Conservation (phyloP, 2,888 invertebrate species). For the Acrobasis consociella region DNA sequence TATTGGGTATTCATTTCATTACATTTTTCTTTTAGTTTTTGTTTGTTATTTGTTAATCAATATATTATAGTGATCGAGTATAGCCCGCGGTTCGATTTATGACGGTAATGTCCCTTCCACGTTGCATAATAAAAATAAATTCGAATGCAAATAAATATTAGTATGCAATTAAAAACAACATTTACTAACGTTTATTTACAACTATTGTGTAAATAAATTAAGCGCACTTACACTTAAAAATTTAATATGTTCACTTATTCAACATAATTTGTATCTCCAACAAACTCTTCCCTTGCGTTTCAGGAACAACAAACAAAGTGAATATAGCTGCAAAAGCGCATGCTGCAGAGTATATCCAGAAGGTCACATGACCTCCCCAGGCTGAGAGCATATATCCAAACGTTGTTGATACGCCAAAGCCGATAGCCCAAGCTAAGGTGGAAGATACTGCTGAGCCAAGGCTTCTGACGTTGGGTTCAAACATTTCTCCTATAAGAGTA, state of each 20-base stretch:
- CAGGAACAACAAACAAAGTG: constrained; percentile 39
- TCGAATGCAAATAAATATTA: too few species aligned
- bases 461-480: constrained; percentile 37
- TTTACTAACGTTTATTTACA: too few species aligned
- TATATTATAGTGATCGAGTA: too few species aligned
- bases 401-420: constrained; percentile 31
- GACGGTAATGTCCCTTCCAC: too few species aligned
- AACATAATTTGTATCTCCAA: constrained; percentile 40
- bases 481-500: constrained; percentile 40
- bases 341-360: constrained; percentile 38
- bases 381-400: constrained; percentile 33
- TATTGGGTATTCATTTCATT: too few species aligned
- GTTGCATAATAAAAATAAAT: too few species aligned
- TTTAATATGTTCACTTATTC: not conserved
- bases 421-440: constrained; percentile 32
- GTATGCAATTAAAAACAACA: too few species aligned
- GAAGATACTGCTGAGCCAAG: constrained; percentile 35
- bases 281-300: constrained; percentile 44
- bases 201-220: too few species aligned
- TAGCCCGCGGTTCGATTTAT: too few species aligned
- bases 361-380: constrained; percentile 34
- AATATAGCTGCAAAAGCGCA: constrained; percentile 35
- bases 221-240: too few species aligned
- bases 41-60: too few species aligned
- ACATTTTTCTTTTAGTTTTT: too few species aligned